These are phyloP conservation scores for Aricia artaxerxes DNA, from an alignment of 2,888 invertebrate genomes.

Conservation along the genomic window DNA sequence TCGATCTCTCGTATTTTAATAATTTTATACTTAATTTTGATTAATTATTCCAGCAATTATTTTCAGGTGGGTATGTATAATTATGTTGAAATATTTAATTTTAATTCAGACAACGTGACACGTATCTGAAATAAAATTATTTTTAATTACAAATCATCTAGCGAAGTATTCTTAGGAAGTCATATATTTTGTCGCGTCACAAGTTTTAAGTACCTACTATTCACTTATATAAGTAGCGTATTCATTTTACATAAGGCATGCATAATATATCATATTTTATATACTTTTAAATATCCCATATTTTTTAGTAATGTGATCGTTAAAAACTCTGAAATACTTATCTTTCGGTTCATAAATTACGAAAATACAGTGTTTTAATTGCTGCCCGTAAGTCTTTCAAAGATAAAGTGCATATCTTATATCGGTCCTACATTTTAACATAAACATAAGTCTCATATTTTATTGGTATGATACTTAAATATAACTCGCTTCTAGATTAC, in stretches of 20 bases:
- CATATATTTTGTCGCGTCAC: background rate
- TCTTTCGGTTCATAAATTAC: slow-evolving; percentile 18
- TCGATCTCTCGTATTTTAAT: background rate
- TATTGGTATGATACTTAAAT: background rate
- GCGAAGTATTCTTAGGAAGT: background rate
- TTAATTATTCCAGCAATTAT: slow-evolving; percentile 3
- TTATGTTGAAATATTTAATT: slow-evolving; percentile 19
- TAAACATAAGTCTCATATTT: slow-evolving; percentile 18
- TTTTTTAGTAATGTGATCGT: background rate
- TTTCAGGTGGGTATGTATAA: slow-evolving; percentile 6
- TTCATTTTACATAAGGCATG: background rate
- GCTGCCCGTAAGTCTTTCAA: slow-evolving; percentile 5
- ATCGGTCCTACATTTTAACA: slow-evolving; percentile 6
- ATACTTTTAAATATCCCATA: slow-evolving; percentile 7
- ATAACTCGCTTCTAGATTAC: background rate
- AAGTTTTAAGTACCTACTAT: background rate
- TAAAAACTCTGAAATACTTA: slow-evolving; percentile 14
- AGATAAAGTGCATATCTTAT: slow-evolving; percentile 17
- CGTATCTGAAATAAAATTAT: slow-evolving; percentile 15
- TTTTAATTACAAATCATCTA: slow-evolving; percentile 2
- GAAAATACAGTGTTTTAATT: background rate
- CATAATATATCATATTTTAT: slow-evolving; percentile 17
- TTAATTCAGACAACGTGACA: background rate
- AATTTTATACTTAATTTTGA: slow-evolving; percentile 22
- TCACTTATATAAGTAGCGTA: background rate